phyloP scores from a whole-genome alignment of 2,113 vertebrate species.

The Paramormyrops kingsleyae region DNA sequence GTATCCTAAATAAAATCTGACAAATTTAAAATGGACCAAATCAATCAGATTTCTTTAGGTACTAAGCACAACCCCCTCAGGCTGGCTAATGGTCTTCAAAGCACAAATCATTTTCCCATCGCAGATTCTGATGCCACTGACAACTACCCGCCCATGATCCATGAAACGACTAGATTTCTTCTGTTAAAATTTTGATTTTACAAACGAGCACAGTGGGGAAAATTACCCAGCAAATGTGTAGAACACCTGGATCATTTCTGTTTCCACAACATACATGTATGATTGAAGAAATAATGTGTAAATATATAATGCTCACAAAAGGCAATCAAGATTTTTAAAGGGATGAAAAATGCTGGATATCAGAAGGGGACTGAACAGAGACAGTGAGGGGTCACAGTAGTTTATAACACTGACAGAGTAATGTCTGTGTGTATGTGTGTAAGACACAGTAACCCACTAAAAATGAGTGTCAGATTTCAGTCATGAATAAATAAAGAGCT shows the following conservation, averaged over 20 bases:
- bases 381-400: background rate
- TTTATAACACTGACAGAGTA: background rate
- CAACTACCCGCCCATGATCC: background rate
- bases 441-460: background rate
- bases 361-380: background rate
- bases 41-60: background rate
- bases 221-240: background rate
- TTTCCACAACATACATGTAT: background rate
- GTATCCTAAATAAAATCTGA: background rate
- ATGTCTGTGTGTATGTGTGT: background rate
- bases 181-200: background rate
- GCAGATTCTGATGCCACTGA: background rate
- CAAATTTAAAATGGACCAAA: background rate
- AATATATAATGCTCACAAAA: background rate
- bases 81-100: background rate
- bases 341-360: background rate
- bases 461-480: background rate
- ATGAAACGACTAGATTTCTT: background rate
- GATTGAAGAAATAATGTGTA: background rate
- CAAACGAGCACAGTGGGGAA: background rate
- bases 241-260: background rate
- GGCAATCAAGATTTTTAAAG: background rate
- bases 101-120: background rate
- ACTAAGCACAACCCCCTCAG: background rate
- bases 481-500: constrained; percentile 4